Base-by-base conservation (phyloP, 2,797 vertebrate species). In the Scleropages formosus region DNA sequence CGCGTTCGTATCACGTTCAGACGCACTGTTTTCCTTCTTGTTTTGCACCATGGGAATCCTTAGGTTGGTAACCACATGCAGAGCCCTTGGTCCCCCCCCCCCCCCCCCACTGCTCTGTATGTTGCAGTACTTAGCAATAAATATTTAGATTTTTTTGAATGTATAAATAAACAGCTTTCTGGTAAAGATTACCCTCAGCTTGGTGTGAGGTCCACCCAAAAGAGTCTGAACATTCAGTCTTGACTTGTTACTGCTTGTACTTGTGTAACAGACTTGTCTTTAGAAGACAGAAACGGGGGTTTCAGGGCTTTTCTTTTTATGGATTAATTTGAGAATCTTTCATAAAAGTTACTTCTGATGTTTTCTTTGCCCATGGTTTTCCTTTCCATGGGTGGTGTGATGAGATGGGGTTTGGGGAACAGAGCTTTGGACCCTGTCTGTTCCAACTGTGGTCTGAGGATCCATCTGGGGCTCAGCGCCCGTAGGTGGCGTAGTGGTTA, bases 1-100 rank as follows among this genome's bases (percentile, higher is more conserved):
- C 91, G 94, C 89, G 90, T 92, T 89, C 90, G 92, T 91, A 93
- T 95, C 93, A 90, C 86, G 93, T 94, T 87, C 93, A 90, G 85
- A 91, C 92, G 87, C 91, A 90, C 92, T 95, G 91, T 93, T 89
- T 85, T 82, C 84, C 85, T 89, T 91, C 90, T 89, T 82, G 88
- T 83, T 78, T 22, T 51, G n/a, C 56, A 46, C 56, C 49, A 27
- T 58, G 72, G 27, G 56, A 44, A 61, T 13, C 46, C 74, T 72
- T 18, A 20, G 51, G 47, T 82, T 85, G 73, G 67, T 81, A 78
- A 76, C 80, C 80, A 77, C 68, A 78, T 85, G 88, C 87, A 82
- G 80, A 84, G 12, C 51, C 68, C 31, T 71, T 51, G 31, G 1
- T 69, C 27, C 66, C 75, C 72, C 75, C 39, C 75, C 72, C 78